Evolutionary conservation across 2,888 invertebrate species (phyloP).

Genomic region (Panopea generosa): DNA sequence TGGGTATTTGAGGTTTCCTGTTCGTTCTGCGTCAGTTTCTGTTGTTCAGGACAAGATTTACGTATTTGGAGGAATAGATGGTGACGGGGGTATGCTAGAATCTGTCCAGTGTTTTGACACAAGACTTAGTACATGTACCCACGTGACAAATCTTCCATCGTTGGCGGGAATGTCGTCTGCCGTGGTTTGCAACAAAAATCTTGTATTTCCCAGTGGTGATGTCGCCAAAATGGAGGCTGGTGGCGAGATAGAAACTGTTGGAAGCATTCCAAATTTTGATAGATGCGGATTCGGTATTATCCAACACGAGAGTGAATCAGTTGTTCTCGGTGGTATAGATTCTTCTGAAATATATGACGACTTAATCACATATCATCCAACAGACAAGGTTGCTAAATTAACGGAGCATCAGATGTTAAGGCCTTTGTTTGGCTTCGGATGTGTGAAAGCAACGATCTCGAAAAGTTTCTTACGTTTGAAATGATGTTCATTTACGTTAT

Average conservation of each 20-base stretch:
- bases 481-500: no score
- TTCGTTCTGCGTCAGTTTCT: slow-evolving; percentile 65
- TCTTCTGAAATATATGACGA: slow-evolving; percentile 50
- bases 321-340: slow-evolving; percentile 62
- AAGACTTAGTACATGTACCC: slow-evolving; percentile 47
- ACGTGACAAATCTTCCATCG: slow-evolving; percentile 55
- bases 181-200: slow-evolving; percentile 39
- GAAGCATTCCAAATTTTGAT: no score
- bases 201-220: slow-evolving; percentile 64
- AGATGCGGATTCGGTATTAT: slow-evolving; percentile 64
- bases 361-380: slow-evolving; percentile 41
- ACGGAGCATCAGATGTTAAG: slow-evolving; percentile 31
- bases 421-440: slow-evolving; percentile 60
- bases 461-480: slow-evolving; percentile 16
- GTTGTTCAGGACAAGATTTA: no score
- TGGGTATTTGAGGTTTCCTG: slow-evolving; percentile 57
- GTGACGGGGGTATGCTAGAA: slow-evolving; percentile 46
- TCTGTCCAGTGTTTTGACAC: slow-evolving; percentile 69
- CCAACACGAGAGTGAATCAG: slow-evolving; percentile 41
- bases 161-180: slow-evolving; percentile 36
- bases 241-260: no score
- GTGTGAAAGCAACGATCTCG: slow-evolving; percentile 51
- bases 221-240: slow-evolving; percentile 51
- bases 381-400: slow-evolving; percentile 7
- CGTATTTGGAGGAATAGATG: slow-evolving; percentile 66